Base-by-base conservation (phyloP, 2,113 vertebrate species). In the Salvelinus sp. region DNA sequence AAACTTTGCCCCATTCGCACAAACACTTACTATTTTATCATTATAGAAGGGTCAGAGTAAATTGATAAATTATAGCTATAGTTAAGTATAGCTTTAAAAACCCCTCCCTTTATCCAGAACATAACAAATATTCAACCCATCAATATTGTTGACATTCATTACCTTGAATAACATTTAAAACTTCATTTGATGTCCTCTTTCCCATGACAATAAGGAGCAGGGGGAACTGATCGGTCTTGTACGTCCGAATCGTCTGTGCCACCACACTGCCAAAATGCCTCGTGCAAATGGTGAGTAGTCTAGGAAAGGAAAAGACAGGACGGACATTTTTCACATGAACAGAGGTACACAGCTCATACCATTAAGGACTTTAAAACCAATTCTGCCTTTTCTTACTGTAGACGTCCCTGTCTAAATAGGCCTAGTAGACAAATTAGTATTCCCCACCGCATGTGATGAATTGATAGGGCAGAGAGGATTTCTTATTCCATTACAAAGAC, bases 401-500 rank as follows among this genome's bases (percentile, higher is more conserved):
- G 86, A 88, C 72, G 86, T 30, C 64, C n/a, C 89, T 87, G 84
- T 83, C 89, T 91, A 90, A 88, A 90, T 88, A 91, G 85, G 83
- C 68, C 73, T 78, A 4, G 66, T 6, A 81, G 73, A 77, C 73
- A 92, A 96, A 99, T 99, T 98, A 98, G 97, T 97, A 99, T 99
- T 98, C 97, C 92, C 94, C 93, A 93, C 96, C 96, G 94, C 95
- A 95, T 94, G 89, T 91, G 86, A 73, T 74, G 95, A 96, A 96
- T 97, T 98, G 98, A 99, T 97, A 97, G 92, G 96, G 96, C 96
- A 96, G 90, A 96, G 97, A 97, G 97, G 97, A 97, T 98, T 98
- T 98, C 96, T 96, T 97, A 97, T 98, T 98, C 97, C 96, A 99
- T 99, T 99, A 98, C 96, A 98, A 94, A 97, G 96, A 98, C 95